Evolutionary conservation across 2,113 vertebrate genomes (phyloP).

Genomic region (Notechis scutatus): DNA sequence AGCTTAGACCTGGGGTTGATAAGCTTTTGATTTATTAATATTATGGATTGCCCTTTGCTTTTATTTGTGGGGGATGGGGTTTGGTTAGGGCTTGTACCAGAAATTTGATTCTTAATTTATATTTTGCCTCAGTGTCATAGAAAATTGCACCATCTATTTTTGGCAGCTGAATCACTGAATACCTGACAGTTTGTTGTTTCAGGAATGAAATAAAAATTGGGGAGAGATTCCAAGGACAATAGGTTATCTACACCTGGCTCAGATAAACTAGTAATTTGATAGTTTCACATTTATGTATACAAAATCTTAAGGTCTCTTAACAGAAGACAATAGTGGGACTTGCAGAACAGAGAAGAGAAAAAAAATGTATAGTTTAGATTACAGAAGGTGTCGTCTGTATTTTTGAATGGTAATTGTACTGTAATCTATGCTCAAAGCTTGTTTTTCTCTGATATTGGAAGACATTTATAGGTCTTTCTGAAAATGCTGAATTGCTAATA

Average conservation of each 20-base stretch:
- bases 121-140: neutral
- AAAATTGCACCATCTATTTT: neutral
- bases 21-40: neutral
- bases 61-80: neutral
- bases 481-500: neutral
- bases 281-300: neutral
- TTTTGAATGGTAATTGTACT: neutral
- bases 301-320: neutral
- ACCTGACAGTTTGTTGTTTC: neutral
- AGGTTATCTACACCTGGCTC: neutral
- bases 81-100: neutral
- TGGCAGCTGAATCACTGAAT: neutral
- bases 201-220: neutral
- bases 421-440: neutral
- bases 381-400: neutral
- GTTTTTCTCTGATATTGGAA: slow-evolving; percentile 4
- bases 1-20: neutral
- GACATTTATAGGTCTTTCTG: neutral
- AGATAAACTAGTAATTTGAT: neutral
- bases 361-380: neutral
- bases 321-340: neutral
- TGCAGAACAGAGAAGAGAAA: neutral
- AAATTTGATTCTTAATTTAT: neutral
- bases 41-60: neutral
- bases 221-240: neutral